Percentiles rank a stretch among this genome's conserved stretches.
Conservation (phyloP, 2,888 invertebrate species). For the Barypeithes pellucidus region DNA sequence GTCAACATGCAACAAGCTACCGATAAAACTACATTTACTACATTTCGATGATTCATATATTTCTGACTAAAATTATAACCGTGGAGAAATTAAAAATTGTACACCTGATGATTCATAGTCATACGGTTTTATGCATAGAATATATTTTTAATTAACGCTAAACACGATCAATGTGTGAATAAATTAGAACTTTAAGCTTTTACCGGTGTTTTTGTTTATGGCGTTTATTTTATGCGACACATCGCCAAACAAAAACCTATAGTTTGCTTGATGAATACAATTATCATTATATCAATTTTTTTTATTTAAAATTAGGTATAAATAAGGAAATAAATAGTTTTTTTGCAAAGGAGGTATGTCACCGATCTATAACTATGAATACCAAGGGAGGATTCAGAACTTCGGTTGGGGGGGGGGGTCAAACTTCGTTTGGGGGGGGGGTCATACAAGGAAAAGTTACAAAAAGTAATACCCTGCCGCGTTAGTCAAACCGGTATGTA, state of each 20-base stretch:
- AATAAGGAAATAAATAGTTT: no score
- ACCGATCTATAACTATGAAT: no score
- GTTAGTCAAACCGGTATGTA: no score
- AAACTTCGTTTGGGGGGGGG: no score
- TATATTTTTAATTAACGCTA: slow-evolving; percentile 29
- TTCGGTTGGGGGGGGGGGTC: no score
- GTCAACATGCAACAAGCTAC: slow-evolving; percentile 5
- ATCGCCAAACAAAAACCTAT: background rate
- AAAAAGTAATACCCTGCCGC: no score
- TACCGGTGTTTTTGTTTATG: background rate
- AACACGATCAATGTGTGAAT: slow-evolving; percentile 35
- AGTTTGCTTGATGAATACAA: slow-evolving; percentile 4
- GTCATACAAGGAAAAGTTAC: no score
- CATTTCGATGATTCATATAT: slow-evolving; percentile 29
- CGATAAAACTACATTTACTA: slow-evolving; percentile 20
- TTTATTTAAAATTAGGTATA: no score
- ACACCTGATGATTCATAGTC: slow-evolving; percentile 33
- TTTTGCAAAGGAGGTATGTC: no score
- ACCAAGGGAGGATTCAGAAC: no score
- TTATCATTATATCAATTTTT: no score
- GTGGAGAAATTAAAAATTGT: slow-evolving; percentile 22
- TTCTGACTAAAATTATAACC: slow-evolving; percentile 32
- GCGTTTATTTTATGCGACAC: slow-evolving; percentile 4
- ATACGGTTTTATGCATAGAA: slow-evolving; percentile 24
- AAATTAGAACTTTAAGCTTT: slow-evolving; percentile 28